Evolutionary conservation across 2,888 invertebrate genomes (phyloP), one percentile per base, ranked within the genome.

Genomic region (Thecophora atra): DNA sequence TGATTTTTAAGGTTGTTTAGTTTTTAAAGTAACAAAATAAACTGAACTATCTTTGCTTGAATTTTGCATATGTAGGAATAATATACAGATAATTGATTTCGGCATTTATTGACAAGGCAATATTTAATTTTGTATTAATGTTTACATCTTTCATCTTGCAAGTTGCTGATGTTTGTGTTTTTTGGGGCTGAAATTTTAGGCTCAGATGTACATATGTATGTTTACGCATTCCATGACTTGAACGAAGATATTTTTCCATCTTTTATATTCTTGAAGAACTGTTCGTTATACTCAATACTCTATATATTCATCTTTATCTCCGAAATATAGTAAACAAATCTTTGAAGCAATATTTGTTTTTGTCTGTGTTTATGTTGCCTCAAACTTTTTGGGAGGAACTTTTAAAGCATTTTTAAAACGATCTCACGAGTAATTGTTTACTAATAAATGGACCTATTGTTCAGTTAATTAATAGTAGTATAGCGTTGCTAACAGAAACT

Each of bases 141-240:
- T 66, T 66, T 52, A 52, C n/a, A n/a, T 44, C 21, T 64, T 64
- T 66, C n/a, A 56, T 51, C 28, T 52, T 28, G 8, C 66, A 52
- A 11, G 30, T n/a, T n/a, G n/a, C 30, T 30, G 51, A n/a, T 56
- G 21, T 52, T 52, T 6, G 19, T 52, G 52, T 52, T 19, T 19
- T 52, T 1, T 8, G 52, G 19, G 6, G 3, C 6, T 52, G 6
- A 5, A 11, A 52, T 1, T 19, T 19, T 17, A 52, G 52, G 11
- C n/a, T n/a, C n/a, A n/a, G n/a, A n/a, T n/a, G n/a, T n/a, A n/a
- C n/a, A n/a, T n/a, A n/a, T n/a, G 11, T 54, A 54, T 21, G 37
- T 37, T 37, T 37, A 37, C 11, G 6, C 54, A 26, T 51, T 3
- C 64, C 2, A 21, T 26, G 47, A 24, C 2, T 11, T 42, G 11